A percentile compares a stretch with the other conserved stretches of the same genome.
These are phyloP conservation scores for Notarius lentiginosus DNA, from an alignment of 2,113 vertebrate species.

Conservation along the genomic window DNA sequence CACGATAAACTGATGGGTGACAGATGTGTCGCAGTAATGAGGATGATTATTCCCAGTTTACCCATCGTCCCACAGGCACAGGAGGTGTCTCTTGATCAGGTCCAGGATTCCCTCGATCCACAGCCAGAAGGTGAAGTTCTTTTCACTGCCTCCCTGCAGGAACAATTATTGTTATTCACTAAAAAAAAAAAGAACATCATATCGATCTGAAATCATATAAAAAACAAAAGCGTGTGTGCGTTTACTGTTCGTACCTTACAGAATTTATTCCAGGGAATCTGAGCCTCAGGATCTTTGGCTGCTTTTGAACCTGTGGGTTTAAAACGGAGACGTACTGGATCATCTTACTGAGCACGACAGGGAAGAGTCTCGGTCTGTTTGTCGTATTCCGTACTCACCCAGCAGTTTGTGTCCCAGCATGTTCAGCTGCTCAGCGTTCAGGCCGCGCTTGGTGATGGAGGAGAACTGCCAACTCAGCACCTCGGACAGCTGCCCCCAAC, in stretches of 20 bases:
- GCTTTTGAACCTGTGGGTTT: conserved; percentile 73
- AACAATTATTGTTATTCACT: background rate
- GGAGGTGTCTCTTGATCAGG: conserved; percentile 91
- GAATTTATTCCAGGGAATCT: conserved; percentile 91
- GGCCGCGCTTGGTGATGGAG: conserved; percentile 84
- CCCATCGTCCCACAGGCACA: conserved; percentile 96
- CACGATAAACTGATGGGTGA: background rate
- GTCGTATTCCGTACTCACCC: conserved; percentile 42
- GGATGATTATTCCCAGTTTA: conserved; percentile 61
- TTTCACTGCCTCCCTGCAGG: conserved; percentile 85
- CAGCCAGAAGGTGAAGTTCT: conserved; percentile 86
- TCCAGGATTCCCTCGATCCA: conserved; percentile 98
- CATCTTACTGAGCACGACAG: background rate
- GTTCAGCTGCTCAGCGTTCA: conserved; percentile 80
- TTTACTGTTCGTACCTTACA: conserved; percentile 82
- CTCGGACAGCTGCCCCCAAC: conserved; percentile 80
- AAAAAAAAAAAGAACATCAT: background rate
- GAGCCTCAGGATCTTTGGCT: conserved; percentile 76
- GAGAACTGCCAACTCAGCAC: conserved; percentile 90
- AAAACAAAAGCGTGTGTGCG: background rate
- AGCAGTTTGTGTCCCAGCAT: conserved; percentile 68
- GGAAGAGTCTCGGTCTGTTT: background rate
- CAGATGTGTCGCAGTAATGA: background rate
- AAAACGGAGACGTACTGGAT: conserved; percentile 1
- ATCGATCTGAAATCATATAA: background rate